Evolutionary conservation across 1,140 invertebrate species (phyloP), one percentile per base, ranked within the genome.

Genomic region (Drosophila chauvacae): DNA sequence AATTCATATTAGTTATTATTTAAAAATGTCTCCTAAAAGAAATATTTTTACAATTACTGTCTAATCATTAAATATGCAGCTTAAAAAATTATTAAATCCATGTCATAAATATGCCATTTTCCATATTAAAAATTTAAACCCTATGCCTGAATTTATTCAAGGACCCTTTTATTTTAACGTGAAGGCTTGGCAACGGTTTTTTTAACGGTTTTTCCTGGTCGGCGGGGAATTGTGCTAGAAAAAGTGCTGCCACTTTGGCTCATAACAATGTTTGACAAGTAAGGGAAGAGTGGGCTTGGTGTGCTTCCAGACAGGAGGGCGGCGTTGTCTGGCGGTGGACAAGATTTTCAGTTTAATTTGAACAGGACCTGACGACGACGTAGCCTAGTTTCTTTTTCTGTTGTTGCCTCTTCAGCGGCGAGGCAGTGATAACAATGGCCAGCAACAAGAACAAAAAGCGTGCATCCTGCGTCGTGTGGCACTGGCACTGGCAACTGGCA

Each of bases 261-360:
- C 72, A 74, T 70, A 87, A 84, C 77, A 80, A 80, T 84, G 85
- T 70, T 80, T 71, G 64, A 76, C 63, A 66, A 66, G 48, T 66
- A 61, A 50, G 47, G 47, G 66, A 60, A 64, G 50, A 50, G 37
- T 63, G 61, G 33, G 47, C 53, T 35, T 39, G 53, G 53, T 56
- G 53, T 23, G 35, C 14, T 56, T 11, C 41, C 64, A 80, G 83
- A 87, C 79, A 60, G 64, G 42, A 56, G 51, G 61, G 48, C 48
- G 58, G 48, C 48, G 56, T 50, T 68, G 77, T 72, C 75, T 81
- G 79, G 56, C 55, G 53, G 74, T 47, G 62, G 77, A 84, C 84
- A 88, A 88, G 85, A 85, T 80, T 88, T 90, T 81, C 85, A 81
- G 85, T 88, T 88, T 90, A 85, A 88, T 88, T 88, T 88, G 85